Evolutionary conservation across 2,797 vertebrate species (phyloP).

Genomic region (Argyrosomus regius): DNA sequence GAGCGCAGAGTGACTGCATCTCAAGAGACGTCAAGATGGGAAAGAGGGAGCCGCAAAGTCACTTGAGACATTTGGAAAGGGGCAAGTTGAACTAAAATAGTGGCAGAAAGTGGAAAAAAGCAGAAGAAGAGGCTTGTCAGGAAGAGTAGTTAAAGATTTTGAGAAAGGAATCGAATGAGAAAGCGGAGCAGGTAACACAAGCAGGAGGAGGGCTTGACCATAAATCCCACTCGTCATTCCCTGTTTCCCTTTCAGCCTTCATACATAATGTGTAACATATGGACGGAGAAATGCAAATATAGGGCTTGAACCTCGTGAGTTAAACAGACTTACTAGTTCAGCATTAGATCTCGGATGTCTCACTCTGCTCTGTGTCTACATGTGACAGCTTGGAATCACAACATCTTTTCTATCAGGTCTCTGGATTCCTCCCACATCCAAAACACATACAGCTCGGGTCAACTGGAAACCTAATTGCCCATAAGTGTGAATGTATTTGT

Average conservation of each 20-base stretch:
- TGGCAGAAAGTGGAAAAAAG: not conserved
- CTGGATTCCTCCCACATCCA: not conserved
- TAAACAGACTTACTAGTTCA: not conserved
- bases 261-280: slow-evolving; percentile 22
- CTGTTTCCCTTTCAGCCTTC: slow-evolving; percentile 22
- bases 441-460: slow-evolving; percentile 8
- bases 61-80: slow-evolving; percentile 41
- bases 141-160: slow-evolving; percentile 2
- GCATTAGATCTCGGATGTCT: slow-evolving; percentile 13
- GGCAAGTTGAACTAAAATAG: not conserved
- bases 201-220: not conserved
- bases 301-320: not conserved
- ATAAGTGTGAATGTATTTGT: not conserved
- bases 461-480: not conserved
- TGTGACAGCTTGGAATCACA: not conserved
- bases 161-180: not conserved
- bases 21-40: slow-evolving; percentile 38
- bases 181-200: not conserved
- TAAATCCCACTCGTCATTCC: slow-evolving; percentile 5
- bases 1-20: slow-evolving; percentile 21
- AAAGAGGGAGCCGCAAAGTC: slow-evolving; percentile 50
- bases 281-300: slow-evolving; percentile 24
- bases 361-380: not conserved
- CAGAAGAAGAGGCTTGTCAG: not conserved
- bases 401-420: not conserved